These are phyloP conservation scores for Emydoidea blandingii DNA, from an alignment of 2,797 vertebrate genomes.

Conservation along the genomic window DNA sequence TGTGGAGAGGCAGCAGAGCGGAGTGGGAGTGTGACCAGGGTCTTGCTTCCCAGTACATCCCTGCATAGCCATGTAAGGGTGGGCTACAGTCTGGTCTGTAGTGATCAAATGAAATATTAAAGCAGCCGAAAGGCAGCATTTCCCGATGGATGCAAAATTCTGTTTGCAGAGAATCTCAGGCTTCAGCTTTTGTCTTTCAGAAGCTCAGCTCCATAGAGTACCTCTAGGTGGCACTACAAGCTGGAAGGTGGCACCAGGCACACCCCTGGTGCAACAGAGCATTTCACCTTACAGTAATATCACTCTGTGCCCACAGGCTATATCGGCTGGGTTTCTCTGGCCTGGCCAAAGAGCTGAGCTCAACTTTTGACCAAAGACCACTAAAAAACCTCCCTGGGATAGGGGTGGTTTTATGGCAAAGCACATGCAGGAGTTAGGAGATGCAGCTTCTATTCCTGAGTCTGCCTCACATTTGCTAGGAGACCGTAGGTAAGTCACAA, in stretches of 20 bases:
- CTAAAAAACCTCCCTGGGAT: background rate
- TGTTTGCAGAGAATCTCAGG: background rate
- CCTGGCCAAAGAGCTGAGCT: too few relatives aligned
- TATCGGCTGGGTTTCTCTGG: too few relatives aligned
- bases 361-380: background rate
- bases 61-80: too few relatives aligned
- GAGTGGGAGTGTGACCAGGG: too few relatives aligned
- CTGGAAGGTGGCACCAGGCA: background rate
- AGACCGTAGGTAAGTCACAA: background rate
- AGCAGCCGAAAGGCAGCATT: background rate
- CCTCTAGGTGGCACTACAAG: background rate
- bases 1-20: too few relatives aligned
- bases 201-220: background rate
- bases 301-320: too few relatives aligned
- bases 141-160: background rate
- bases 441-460: background rate
- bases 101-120: too few relatives aligned
- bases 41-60: too few relatives aligned
- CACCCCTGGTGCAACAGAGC: background rate
- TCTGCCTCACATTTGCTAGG: background rate
- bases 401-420: background rate
- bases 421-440: background rate
- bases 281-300: background rate
- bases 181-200: background rate
- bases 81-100: too few relatives aligned